phyloP scores from a whole-genome alignment of 2,797 vertebrate species.

The Clarias platycephalus region DNA sequence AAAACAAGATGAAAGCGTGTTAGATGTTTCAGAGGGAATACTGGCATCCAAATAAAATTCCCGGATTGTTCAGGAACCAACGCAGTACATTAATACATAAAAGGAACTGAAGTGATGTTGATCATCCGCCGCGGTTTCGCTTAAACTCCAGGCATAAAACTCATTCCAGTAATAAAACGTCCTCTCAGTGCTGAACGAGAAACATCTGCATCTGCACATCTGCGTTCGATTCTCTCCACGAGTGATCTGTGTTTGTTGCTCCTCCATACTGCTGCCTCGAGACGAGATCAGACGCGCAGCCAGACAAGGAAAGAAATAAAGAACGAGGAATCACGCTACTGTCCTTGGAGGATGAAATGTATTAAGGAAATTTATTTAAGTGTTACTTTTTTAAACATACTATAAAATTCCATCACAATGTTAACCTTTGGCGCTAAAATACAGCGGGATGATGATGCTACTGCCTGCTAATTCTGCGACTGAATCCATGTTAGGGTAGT shows the following conservation, averaged over 20 bases:
- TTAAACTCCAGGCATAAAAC: conserved; percentile 56
- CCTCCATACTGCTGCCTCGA: conserved; percentile 4
- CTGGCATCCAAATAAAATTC: neutral
- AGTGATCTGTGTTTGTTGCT: conserved; percentile 41
- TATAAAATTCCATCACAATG: neutral
- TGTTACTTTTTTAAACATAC: neutral
- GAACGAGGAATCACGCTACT: neutral
- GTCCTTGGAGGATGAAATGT: neutral
- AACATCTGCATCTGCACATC: conserved; percentile 61
- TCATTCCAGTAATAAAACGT: conserved; percentile 53
- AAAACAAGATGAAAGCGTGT: neutral
- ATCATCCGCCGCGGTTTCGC: conserved; percentile 44
- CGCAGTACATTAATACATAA: neutral
- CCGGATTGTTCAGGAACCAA: too few species aligned
- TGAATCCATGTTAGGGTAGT: too few species aligned
- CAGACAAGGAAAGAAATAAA: neutral
- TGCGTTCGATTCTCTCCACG: conserved; percentile 62
- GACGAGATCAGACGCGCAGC: neutral
- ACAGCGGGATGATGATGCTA: neutral
- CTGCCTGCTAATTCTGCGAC: neutral
- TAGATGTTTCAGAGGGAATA: neutral
- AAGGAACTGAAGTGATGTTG: neutral
- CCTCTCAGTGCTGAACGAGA: conserved; percentile 36
- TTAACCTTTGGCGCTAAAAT: neutral
- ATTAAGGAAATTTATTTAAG: neutral